These are phyloP conservation scores for Petrocephalus schoutedeni DNA, from an alignment of 2,797 vertebrate genomes.

Conservation along the genomic window DNA sequence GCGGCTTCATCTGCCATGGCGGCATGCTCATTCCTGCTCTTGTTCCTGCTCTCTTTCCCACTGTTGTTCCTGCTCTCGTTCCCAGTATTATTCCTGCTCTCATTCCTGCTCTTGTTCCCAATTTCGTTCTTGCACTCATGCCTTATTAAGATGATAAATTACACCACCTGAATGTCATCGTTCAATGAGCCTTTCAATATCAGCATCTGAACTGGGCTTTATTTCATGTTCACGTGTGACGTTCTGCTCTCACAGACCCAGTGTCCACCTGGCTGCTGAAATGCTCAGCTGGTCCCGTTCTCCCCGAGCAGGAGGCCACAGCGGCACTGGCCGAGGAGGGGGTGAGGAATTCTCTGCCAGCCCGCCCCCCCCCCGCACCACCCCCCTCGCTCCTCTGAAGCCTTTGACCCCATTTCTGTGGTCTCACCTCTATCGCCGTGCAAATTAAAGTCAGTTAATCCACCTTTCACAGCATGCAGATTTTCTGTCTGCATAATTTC, in stretches of 20 bases:
- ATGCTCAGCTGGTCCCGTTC: background rate
- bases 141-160: background rate
- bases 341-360: background rate
- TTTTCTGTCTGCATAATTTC: conserved; percentile 26
- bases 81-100: background rate
- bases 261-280: background rate
- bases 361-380: background rate
- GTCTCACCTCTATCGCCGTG: background rate
- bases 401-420: conserved; percentile 3
- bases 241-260: background rate
- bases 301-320: background rate
- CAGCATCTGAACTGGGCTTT: background rate
- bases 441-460: conserved; percentile 14
- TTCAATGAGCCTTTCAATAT: background rate
- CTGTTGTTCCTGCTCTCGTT: background rate
- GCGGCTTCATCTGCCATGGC: conserved; percentile 34
- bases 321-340: background rate
- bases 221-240: background rate
- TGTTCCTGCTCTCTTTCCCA: background rate
- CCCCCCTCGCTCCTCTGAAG: background rate
- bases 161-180: background rate
- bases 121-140: background rate
- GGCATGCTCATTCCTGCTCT: background rate
- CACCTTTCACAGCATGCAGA: background rate
- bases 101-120: background rate